These are phyloP conservation scores for Philopedon plagiatum DNA, from an alignment of 2,888 invertebrate genomes.

Conservation along the genomic window DNA sequence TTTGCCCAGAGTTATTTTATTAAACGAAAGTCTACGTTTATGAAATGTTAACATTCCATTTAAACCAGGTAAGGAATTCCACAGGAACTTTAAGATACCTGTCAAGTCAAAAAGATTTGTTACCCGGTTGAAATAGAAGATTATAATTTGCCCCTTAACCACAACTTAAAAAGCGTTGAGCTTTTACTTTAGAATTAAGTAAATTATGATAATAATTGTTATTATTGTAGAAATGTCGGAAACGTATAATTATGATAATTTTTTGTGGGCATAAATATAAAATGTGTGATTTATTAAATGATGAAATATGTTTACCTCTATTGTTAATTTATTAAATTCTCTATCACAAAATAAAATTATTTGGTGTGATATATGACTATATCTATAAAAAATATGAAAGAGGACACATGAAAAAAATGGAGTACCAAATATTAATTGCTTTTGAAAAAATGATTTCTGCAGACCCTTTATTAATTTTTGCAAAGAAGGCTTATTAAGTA, in stretches of 20 bases:
- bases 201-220: conserved; percentile 31
- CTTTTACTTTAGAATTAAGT: conserved; percentile 19
- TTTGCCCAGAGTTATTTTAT: conserved; percentile 16
- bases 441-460: too few relatives aligned
- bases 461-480: too few relatives aligned
- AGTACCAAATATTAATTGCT: too few relatives aligned
- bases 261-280: conserved; percentile 14
- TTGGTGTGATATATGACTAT: background rate
- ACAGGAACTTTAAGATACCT: conserved; percentile 24
- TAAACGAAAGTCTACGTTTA: conserved; percentile 12
- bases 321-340: conserved; percentile 1
- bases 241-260: conserved; percentile 20
- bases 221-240: conserved; percentile 20
- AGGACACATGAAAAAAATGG: too few relatives aligned
- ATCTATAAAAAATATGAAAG: too few relatives aligned
- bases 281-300: conserved; percentile 3
- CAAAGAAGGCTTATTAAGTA: too few relatives aligned
- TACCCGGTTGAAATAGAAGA: conserved; percentile 30
- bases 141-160: conserved; percentile 35
- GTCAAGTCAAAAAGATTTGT: conserved; percentile 34
- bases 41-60: conserved; percentile 29
- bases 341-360: background rate
- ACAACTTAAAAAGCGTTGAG: conserved; percentile 27
- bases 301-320: background rate
- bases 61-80: conserved; percentile 33